A percentile compares a stretch with the other conserved stretches of the same genome.
Conservation (phyloP, 2,113 vertebrate species). For the Zosterops pallidus region DNA sequence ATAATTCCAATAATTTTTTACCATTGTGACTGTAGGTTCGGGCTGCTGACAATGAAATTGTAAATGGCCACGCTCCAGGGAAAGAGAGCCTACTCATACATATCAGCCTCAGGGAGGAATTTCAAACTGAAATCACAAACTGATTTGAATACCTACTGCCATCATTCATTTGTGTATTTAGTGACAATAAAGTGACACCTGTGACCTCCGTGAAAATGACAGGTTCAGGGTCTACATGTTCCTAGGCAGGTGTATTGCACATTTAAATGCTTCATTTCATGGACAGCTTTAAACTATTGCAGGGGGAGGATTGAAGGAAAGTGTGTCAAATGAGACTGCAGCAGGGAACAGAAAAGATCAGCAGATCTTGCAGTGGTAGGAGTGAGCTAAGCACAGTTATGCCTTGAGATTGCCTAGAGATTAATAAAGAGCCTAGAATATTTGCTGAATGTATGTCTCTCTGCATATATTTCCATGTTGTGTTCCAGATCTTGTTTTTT, state of each 20-base stretch:
- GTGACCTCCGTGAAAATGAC: background rate
- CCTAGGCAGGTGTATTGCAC: background rate
- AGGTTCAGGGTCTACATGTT: background rate
- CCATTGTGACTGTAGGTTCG: background rate
- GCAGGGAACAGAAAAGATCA: background rate
- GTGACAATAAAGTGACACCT: background rate
- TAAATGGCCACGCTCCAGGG: background rate
- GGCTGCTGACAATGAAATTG: background rate
- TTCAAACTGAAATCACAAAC: background rate
- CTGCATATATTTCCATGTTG: background rate
- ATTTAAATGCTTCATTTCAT: background rate
- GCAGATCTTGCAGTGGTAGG: background rate
- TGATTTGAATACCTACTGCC: background rate
- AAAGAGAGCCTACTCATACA: background rate
- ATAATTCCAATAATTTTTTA: background rate
- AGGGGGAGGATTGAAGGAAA: rapidly evolving
- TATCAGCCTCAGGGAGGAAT: background rate
- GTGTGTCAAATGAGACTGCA: background rate
- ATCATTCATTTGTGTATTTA: background rate
- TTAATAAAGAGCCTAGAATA: background rate
- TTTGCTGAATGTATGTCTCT: background rate
- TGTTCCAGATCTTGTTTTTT: background rate
- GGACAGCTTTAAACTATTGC: background rate
- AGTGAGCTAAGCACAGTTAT: background rate
- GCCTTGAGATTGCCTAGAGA: background rate